A percentile compares a stretch with the other conserved stretches of the same genome.
Evolutionary conservation across 2,797 vertebrate genomes (phyloP).

Genomic region (Protosalanx chinensis): DNA sequence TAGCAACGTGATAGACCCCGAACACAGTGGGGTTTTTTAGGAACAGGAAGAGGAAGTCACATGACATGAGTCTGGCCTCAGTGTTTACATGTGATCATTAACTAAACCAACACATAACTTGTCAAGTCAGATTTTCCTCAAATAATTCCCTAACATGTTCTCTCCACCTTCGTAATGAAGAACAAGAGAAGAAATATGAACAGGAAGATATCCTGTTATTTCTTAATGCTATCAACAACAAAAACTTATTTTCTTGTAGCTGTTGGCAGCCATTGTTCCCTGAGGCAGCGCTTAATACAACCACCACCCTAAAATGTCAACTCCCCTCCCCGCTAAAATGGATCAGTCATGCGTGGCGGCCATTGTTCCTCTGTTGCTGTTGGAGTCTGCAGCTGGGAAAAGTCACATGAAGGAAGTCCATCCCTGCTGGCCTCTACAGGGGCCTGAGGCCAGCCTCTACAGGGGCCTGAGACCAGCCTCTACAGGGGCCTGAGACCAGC

Average conservation of each 20-base stretch:
- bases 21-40: too few species aligned
- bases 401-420: constrained; percentile 26
- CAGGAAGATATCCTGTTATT: neutral
- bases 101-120: too few species aligned
- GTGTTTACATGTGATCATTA: too few species aligned
- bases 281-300: constrained; percentile 2
- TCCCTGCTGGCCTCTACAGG: neutral
- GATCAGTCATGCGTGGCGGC: constrained; percentile 31
- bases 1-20: too few species aligned
- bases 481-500: neutral
- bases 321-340: constrained; percentile 11
- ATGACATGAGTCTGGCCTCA: too few species aligned
- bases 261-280: constrained; percentile 13
- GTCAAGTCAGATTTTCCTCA: neutral
- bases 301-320: constrained; percentile 7
- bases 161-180: neutral
- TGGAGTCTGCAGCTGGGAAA: constrained; percentile 20
- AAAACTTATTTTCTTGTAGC: neutral
- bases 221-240: neutral
- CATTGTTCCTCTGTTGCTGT: constrained; percentile 13
- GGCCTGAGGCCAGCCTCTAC: neutral
- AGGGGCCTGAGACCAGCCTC: neutral
- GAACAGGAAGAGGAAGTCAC: too few species aligned
- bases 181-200: neutral
- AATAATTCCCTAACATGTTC: too few species aligned